phyloP scores from a whole-genome alignment of 2,113 vertebrate genomes.

The Triplophysa dalaica region DNA sequence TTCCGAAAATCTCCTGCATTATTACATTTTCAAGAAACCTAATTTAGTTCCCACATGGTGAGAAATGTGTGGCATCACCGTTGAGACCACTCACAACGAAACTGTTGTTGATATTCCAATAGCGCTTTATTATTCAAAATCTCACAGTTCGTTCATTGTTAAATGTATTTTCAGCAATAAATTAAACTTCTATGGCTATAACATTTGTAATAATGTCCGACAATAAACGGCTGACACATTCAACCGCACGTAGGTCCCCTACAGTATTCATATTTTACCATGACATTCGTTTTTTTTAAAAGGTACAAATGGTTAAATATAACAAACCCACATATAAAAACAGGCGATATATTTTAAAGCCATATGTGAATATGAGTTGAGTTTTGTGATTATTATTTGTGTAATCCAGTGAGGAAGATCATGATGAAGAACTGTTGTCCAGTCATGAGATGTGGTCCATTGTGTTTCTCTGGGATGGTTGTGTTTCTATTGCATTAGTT shows the following conservation, averaged over 20 bases:
- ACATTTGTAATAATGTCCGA: constrained; percentile 68
- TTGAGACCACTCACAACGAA: not conserved
- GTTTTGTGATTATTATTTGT: not conserved
- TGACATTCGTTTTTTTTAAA: constrained; percentile 54
- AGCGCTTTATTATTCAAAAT: constrained; percentile 56
- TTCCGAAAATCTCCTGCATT: too few relatives aligned
- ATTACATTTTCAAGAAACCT: too few relatives aligned
- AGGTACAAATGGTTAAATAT: constrained; percentile 86
- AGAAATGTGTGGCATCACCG: too few relatives aligned
- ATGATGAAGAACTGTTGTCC: constrained; percentile 27
- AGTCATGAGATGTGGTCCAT: constrained; percentile 31
- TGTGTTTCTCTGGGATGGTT: constrained; percentile 15
- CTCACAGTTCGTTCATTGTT: constrained; percentile 74
- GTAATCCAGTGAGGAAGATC: constrained; percentile 2
- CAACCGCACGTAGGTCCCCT: constrained; percentile 53
- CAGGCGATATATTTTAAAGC: constrained; percentile 16
- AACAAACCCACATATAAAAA: constrained; percentile 65
- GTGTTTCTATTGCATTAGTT: not conserved
- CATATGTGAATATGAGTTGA: constrained; percentile 6
- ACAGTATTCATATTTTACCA: constrained; percentile 51
- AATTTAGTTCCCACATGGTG: too few relatives aligned
- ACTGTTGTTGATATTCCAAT: constrained; percentile 31
- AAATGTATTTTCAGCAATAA: constrained; percentile 88
- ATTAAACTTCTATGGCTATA: constrained; percentile 86
- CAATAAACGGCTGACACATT: constrained; percentile 42